A percentile compares a stretch with the other conserved stretches of the same genome.
Conservation (phyloP, 2,888 invertebrate genomes). For the Aphodius sticticus region DNA sequence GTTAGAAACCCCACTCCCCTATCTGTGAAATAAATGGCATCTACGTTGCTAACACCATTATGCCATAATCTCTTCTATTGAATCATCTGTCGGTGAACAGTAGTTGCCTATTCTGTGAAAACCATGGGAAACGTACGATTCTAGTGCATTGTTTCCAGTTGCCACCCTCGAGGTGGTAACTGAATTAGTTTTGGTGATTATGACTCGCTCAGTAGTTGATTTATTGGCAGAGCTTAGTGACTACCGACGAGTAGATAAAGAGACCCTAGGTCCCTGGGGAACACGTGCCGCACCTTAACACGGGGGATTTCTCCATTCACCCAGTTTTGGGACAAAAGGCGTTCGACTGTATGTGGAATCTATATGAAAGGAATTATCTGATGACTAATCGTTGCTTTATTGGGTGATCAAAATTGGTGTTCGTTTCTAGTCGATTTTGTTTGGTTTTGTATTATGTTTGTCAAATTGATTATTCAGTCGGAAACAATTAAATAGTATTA, state of each 20-base stretch:
- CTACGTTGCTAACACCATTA: not conserved
- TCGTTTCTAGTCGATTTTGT: no score
- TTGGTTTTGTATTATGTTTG: no score
- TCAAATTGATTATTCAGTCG: no score
- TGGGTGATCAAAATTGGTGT: no score
- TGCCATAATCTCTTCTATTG: not conserved
- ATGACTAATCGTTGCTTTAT: no score
- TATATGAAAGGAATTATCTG: not conserved
- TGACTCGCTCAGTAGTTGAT: not conserved
- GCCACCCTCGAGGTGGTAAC: not conserved
- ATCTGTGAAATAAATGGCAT: not conserved
- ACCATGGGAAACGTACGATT: not conserved
- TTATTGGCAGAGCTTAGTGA: not conserved
- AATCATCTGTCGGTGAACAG: not conserved
- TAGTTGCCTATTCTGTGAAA: not conserved
- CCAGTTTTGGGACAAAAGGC: not conserved
- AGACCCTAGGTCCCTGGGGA: not conserved
- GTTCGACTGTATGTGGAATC: not conserved
- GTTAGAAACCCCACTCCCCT: not conserved
- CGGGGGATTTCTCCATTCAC: not conserved
- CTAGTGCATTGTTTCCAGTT: not conserved
- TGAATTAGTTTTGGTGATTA: slow-evolving; percentile 4
- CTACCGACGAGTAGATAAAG: not conserved
- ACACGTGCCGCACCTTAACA: not conserved
- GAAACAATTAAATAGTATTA: no score